Evolutionary conservation across 2,888 invertebrate genomes (phyloP), one percentile per base, ranked within the genome.

Genomic region (Creontiades dilutus): DNA sequence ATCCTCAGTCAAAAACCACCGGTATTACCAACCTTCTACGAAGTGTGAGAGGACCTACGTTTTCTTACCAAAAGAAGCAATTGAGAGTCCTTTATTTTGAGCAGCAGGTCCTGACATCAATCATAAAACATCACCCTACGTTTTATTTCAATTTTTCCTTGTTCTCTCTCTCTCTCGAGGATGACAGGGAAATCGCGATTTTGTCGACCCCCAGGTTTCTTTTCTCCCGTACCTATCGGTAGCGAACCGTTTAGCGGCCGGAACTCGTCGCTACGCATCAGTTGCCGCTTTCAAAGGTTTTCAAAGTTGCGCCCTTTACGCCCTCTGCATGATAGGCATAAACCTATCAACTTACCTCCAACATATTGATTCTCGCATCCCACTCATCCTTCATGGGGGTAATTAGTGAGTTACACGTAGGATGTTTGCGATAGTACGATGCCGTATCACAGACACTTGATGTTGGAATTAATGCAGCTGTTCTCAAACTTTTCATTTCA

Each of bases 181-280:
- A 57, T 57, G 57, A 57, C 57, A 16, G 19, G 68, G 13, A 23
- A 68, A 68, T 68, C 68, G 68, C 68, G 68, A 19, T 5, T 57
- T 57, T 12, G 68, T 27, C 68, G 68, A n/a, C 37, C 68, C 12
- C 19, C 23, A 27, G 11, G 68, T 68, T 68, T 19, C 68, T 68
- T 68, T 68, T 11, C 23, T 68, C 68, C 68, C 68, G 68, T 68
- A 68, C 11, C 52, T 57, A 57, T 57, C 57, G 57, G 57, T 57
- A 68, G 68, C 68, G 68, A 68, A 68, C 68, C 68, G 68, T 68
- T 68, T 68, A 68, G 68, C 68, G 68, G 27, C 68, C 68, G 68
- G 68, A 68, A 68, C 68, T 68, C 68, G 11, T 0, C 23, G 68
- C 68, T 23, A 68, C 68, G 68, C 68, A 68, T 68, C 68, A 68